A percentile compares a stretch with the other conserved stretches of the same genome.
phyloP scores from a whole-genome alignment of 2,113 vertebrate species.

The Natator depressus region DNA sequence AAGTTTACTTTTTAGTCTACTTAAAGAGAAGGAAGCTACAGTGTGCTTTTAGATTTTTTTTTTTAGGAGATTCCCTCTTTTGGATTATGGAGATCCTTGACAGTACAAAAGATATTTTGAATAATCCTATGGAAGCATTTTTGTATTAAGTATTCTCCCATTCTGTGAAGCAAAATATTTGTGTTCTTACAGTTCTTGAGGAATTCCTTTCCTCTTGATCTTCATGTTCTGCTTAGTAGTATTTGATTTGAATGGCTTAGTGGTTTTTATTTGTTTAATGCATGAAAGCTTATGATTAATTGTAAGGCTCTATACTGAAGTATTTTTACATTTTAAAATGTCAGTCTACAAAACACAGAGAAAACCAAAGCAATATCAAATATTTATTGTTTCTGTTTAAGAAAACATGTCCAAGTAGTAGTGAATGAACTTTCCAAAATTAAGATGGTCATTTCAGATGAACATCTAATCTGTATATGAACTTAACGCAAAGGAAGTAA shows the following conservation, averaged over 20 bases:
- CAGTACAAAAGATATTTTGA: slow-evolving; percentile 1
- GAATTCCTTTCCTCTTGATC: neutral
- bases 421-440: neutral
- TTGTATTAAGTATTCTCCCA: neutral
- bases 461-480: neutral
- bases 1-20: neutral
- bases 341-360: neutral
- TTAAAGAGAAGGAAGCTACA: neutral
- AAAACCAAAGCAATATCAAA: neutral
- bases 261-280: neutral
- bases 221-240: neutral
- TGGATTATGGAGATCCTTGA: slow-evolving; percentile 8
- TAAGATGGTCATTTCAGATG: neutral
- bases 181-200: neutral
- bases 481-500: neutral
- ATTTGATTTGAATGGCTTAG: neutral
- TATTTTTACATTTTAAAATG: neutral
- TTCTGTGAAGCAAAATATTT: neutral
- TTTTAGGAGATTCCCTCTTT: neutral
- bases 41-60: neutral
- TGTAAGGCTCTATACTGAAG: neutral
- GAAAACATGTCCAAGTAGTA: neutral
- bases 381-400: neutral
- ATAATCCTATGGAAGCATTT: slow-evolving; percentile 1
- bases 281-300: neutral